Evolutionary conservation across 2,888 invertebrate species (phyloP).

Genomic region (Tinea pellionella): DNA sequence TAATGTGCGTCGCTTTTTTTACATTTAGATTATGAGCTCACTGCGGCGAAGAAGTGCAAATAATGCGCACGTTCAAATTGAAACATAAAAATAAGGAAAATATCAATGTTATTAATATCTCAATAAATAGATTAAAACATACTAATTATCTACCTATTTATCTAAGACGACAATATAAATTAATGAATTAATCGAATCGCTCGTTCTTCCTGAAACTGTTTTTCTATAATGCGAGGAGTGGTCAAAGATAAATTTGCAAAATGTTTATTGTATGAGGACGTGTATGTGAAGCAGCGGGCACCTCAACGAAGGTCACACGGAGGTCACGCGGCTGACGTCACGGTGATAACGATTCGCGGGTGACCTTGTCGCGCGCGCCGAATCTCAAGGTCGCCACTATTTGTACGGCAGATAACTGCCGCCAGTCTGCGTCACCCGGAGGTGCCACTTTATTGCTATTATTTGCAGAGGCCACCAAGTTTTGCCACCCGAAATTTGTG

Average conservation of each 20-base stretch:
- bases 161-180: neutral
- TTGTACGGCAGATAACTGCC: slow-evolving; percentile 57
- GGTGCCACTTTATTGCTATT: slow-evolving; percentile 35
- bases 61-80: neutral
- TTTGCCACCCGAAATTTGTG: slow-evolving; percentile 14
- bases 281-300: slow-evolving; percentile 32
- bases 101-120: neutral
- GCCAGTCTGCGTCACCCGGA: slow-evolving; percentile 41
- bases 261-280: neutral
- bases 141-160: neutral
- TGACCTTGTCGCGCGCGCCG: slow-evolving; percentile 66
- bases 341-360: slow-evolving; percentile 66
- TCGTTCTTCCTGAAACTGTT: neutral
- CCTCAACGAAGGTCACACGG: slow-evolving; percentile 49
- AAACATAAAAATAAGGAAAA: neutral
- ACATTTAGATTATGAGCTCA: neutral
- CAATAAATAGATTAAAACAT: neutral
- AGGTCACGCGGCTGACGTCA: slow-evolving; percentile 64
- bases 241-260: neutral
- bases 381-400: slow-evolving; percentile 66
- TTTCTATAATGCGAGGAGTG: neutral
- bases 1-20: neutral
- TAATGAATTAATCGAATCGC: neutral
- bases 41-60: neutral
- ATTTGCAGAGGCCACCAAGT: slow-evolving; percentile 47